These are phyloP conservation scores for Abramis brama DNA, from an alignment of 2,113 vertebrate genomes.

Conservation along the genomic window DNA sequence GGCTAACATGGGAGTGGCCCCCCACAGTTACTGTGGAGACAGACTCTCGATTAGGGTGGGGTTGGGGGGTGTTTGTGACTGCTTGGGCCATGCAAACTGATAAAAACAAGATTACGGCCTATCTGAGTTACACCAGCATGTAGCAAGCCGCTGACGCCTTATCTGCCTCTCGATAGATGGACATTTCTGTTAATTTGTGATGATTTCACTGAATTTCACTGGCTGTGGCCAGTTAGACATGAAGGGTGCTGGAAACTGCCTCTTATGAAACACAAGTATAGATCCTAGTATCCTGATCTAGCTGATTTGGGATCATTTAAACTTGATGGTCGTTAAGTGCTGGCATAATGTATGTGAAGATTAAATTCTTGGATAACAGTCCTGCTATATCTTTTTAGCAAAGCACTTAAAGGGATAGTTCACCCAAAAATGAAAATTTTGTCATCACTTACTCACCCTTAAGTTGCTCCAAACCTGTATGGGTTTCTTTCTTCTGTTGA, in stretches of 20 bases:
- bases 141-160: slow-evolving; percentile 56
- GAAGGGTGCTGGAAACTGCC: slow-evolving; percentile 2
- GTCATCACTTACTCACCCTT: no score
- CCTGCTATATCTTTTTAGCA: neutral
- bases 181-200: slow-evolving; percentile 49
- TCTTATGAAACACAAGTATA: neutral
- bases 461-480: no score
- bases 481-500: no score
- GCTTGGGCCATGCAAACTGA: slow-evolving; percentile 65
- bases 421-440: no score
- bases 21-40: slow-evolving; percentile 56
- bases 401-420: neutral
- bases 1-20: slow-evolving; percentile 44
- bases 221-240: slow-evolving; percentile 14
- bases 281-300: neutral
- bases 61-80: slow-evolving; percentile 53
- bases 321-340: neutral
- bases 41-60: slow-evolving; percentile 69
- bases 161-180: slow-evolving; percentile 63
- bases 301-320: neutral
- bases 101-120: slow-evolving; percentile 68
- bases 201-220: slow-evolving; percentile 50
- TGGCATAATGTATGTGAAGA: neutral
- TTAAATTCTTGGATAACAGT: neutral
- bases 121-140: slow-evolving; percentile 62